A percentile compares a stretch with the other conserved stretches of the same genome.
These are phyloP conservation scores for Sminthopsis crassicaudata DNA, from an alignment of 2,113 vertebrate genomes.

Conservation along the genomic window DNA sequence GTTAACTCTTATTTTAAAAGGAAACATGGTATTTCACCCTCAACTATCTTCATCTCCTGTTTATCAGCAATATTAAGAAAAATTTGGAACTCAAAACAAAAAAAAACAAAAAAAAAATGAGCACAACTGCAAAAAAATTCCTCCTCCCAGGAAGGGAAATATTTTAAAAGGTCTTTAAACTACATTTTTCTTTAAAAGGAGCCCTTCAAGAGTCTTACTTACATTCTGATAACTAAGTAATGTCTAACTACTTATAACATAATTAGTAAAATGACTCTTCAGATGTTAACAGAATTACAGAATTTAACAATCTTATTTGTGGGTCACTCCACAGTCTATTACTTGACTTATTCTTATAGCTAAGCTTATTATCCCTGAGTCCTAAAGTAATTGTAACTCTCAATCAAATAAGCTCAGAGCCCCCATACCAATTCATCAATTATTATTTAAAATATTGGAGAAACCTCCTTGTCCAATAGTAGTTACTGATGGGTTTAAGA, in stretches of 20 bases:
- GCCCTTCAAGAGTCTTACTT: background rate
- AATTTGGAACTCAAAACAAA: background rate
- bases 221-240: background rate
- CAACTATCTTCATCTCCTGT: background rate
- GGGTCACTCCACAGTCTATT: background rate
- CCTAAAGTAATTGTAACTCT: background rate
- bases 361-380: background rate
- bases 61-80: constrained; percentile 13
- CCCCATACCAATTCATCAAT: background rate
- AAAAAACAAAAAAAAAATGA: background rate
- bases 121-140: constrained; percentile 1
- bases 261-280: background rate
- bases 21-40: background rate
- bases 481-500: background rate
- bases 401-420: background rate
- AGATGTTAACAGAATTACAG: background rate
- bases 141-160: constrained; percentile 24
- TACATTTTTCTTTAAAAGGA: background rate
- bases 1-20: constrained; percentile 26
- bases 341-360: background rate
- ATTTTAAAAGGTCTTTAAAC: background rate
- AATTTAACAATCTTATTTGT: background rate
- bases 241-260: background rate
- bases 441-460: background rate
- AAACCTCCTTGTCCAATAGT: background rate